These are phyloP conservation scores for Halcyon malimbica DNA, from an alignment of 2,113 vertebrate species.

Conservation along the genomic window DNA sequence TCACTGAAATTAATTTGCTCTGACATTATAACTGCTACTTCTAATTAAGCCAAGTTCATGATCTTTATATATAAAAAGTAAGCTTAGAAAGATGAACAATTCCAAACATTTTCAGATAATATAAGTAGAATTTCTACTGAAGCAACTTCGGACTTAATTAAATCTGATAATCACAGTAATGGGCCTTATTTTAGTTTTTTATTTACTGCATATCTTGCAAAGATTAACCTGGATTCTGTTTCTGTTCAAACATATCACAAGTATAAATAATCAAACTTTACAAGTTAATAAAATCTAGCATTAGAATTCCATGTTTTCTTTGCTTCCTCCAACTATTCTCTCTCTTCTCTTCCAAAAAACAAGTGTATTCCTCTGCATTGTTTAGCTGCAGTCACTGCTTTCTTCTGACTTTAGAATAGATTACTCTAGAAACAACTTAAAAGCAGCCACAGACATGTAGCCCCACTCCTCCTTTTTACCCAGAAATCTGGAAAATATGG, in stretches of 20 bases:
- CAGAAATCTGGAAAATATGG: neutral
- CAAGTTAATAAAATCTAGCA: constrained; percentile 4
- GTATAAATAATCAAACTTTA: constrained; percentile 36
- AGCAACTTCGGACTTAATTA: constrained; percentile 48
- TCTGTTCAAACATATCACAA: constrained; percentile 6
- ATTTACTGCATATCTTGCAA: constrained; percentile 5
- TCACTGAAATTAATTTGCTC: constrained; percentile 65
- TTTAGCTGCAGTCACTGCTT: neutral
- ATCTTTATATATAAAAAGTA: constrained; percentile 32
- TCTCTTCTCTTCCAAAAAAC: neutral
- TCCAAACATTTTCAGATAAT: constrained; percentile 51
- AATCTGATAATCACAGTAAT: constrained; percentile 41
- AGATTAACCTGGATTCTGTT: constrained; percentile 39
- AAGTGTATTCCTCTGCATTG: rapidly evolving
- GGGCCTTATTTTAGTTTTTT: constrained; percentile 9
- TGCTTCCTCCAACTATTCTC: neutral
- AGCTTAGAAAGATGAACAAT: constrained; percentile 42
- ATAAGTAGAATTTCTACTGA: constrained; percentile 46
- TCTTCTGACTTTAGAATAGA: neutral
- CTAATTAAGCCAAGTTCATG: constrained; percentile 66
- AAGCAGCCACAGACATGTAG: neutral
- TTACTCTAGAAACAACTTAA: neutral
- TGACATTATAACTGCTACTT: constrained; percentile 52
- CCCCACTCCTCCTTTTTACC: neutral
- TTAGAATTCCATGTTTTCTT: neutral